phyloP scores from a whole-genome alignment of 2,113 vertebrate species.

The Astur gentilis region DNA sequence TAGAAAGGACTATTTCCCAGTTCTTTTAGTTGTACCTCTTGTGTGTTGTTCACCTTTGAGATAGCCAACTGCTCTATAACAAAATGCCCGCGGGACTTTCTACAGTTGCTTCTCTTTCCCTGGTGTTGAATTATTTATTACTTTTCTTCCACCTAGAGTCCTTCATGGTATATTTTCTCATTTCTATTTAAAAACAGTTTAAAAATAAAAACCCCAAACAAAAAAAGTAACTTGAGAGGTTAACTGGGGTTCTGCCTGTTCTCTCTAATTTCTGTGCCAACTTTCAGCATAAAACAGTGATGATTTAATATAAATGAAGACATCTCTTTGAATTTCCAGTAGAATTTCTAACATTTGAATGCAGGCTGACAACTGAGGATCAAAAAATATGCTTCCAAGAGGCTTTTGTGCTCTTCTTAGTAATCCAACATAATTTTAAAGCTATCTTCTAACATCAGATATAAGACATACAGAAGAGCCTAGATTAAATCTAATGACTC shows the following conservation, averaged over 20 bases:
- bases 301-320: not conserved
- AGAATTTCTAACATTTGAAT: not conserved
- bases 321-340: not conserved
- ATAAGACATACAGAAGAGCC: not conserved
- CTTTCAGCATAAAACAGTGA: not conserved
- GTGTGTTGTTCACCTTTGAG: not conserved
- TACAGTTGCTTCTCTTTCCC: not conserved
- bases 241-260: not conserved
- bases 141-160: not conserved
- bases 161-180: not conserved
- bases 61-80: not conserved
- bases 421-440: not conserved
- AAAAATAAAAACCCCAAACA: not conserved
- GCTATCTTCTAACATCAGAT: not conserved
- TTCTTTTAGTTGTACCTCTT: not conserved
- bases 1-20: not conserved
- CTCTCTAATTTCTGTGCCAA: not conserved
- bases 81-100: not conserved
- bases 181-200: not conserved
- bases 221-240: not conserved
- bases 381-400: not conserved
- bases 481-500: not conserved
- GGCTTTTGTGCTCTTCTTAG: not conserved
- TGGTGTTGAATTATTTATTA: not conserved
- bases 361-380: not conserved